Evolutionary conservation across 2,888 invertebrate species (phyloP), one percentile per base, ranked within the genome.

Genomic region (Drosophila birchii): DNA sequence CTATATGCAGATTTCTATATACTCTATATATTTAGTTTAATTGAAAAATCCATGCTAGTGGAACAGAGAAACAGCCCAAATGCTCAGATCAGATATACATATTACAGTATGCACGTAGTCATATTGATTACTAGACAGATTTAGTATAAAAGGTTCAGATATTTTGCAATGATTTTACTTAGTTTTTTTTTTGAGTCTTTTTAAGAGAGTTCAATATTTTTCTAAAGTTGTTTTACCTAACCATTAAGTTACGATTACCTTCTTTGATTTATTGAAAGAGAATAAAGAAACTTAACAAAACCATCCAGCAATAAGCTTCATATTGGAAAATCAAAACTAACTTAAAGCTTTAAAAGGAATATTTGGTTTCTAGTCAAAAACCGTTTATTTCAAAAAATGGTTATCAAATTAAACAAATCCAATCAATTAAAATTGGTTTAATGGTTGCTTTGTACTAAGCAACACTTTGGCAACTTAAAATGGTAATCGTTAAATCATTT

Each of bases 11-110:
- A 29, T 60, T 39, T 44, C 23, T 45, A 36, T 54, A 38, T 45
- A 56, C 18, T 41, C 43, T 75, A 45, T 34, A 14, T 41, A 8
- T 41, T 57, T 53, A 44, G 16, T 51, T 34, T 39, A 45, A 45
- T 64, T 47, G 59, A 75, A 74, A 43, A 53, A 55, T 54, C 51
- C 75, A 56, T 41, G 32, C 38, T n/a, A 53, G 45, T 60, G 68
- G 41, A 67, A 60, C 67, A 56, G 57, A 54, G 44, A 62, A 67
- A 75, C 56, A 74, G 55, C 41, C 66, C 45, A 44, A 63, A 54
- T 63, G 14, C 51, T 66, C 18, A 34, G 56, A 75, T 66, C 59
- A 60, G 55, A 41, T 63, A 64, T 64, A 60, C 16, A 41, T 18
- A 32, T 44, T 34, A 34, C 47, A 67, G 47, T 16, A 26, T 20